phyloP scores from a whole-genome alignment of 2,113 vertebrate species.

The Psittacus erithacus region DNA sequence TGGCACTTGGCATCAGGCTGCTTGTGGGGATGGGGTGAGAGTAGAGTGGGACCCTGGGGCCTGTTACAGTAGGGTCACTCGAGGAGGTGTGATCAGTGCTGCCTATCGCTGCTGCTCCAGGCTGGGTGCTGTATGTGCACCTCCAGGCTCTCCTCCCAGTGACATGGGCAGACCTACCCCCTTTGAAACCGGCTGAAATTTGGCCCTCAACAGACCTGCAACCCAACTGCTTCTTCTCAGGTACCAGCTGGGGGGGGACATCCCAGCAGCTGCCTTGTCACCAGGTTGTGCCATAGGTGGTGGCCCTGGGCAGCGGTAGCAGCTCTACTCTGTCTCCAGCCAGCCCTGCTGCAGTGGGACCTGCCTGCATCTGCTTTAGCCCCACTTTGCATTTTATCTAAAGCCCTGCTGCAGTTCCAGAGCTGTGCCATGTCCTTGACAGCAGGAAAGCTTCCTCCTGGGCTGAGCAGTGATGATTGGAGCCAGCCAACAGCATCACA shows the following conservation, averaged over 20 bases:
- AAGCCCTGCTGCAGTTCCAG: neutral
- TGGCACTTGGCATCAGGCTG: neutral
- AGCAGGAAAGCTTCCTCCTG: neutral
- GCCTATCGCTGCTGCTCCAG: neutral
- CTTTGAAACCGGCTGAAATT: neutral
- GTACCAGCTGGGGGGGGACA: neutral
- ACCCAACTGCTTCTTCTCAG: neutral
- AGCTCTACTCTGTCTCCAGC: neutral
- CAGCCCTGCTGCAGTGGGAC: neutral
- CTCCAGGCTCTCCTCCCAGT: neutral
- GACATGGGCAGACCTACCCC: neutral
- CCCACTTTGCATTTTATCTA: neutral
- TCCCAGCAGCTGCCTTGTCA: neutral
- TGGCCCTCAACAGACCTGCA: neutral
- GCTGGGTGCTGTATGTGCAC: neutral
- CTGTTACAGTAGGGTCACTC: neutral
- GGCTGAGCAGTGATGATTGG: accelerated
- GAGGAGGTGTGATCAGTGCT: neutral
- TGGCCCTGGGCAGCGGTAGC: neutral
- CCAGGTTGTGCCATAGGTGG: accelerated
- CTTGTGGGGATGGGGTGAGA: neutral
- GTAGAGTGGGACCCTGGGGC: neutral
- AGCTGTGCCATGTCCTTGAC: neutral
- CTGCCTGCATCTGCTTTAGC: neutral
- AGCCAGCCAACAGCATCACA: neutral